Conservation (phyloP, 2,797 vertebrate genomes). For the Hozukius guyotensis region DNA sequence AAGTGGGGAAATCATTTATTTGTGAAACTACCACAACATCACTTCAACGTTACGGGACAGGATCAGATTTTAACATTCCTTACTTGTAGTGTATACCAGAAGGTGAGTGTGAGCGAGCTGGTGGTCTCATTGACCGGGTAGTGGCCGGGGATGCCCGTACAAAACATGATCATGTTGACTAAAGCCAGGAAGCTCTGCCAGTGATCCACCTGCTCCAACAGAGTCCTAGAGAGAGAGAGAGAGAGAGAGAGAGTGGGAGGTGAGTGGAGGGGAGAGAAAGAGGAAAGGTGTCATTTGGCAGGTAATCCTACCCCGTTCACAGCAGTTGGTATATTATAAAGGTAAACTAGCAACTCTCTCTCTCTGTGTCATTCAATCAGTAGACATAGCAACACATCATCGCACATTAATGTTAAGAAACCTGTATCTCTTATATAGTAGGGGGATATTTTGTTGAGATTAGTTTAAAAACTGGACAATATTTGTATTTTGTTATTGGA, state of each 20-base stretch:
- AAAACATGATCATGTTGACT: slow-evolving; percentile 99
- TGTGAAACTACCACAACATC: neutral
- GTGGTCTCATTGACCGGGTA: slow-evolving; percentile 99
- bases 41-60: accelerated
- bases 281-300: neutral
- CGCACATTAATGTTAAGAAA: neutral
- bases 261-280: neutral
- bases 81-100: slow-evolving; percentile 98
- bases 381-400: neutral
- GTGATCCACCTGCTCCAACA: slow-evolving; percentile 97
- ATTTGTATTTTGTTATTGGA: neutral
- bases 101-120: slow-evolving; percentile 97
- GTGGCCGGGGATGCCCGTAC: slow-evolving; percentile 97
- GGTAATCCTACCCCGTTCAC: neutral
- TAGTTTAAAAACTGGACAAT: neutral
- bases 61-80: neutral
- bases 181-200: slow-evolving; percentile 98
- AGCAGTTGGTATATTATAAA: neutral
- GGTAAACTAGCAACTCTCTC: neutral
- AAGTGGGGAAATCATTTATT: neutral
- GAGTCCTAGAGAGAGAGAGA: slow-evolving; percentile 80
- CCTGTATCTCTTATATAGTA: neutral
- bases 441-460: neutral
- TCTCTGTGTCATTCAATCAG: neutral
- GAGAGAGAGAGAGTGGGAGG: neutral